Evolutionary conservation across 2,113 vertebrate species (phyloP).

Genomic region (Eidolon helvum): DNA sequence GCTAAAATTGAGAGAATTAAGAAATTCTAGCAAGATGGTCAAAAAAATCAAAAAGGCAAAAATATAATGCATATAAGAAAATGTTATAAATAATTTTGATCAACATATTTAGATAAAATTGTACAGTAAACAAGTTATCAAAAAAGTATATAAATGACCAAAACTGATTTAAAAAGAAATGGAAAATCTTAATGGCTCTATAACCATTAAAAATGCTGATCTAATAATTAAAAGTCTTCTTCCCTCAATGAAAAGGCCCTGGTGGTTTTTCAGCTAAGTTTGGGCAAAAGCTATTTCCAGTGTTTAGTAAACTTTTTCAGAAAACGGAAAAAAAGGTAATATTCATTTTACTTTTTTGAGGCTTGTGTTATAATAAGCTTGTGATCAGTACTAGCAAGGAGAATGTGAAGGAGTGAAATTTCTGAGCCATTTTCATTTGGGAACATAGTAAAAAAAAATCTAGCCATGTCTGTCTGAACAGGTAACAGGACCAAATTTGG

Average conservation of each 20-base stretch:
- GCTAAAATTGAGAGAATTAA: not conserved
- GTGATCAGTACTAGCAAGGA: not conserved
- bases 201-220: constrained; percentile 12
- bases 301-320: not conserved
- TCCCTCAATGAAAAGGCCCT: not conserved
- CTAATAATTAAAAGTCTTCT: not conserved
- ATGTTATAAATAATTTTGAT: not conserved
- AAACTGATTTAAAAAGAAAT: not conserved
- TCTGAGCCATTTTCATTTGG: not conserved
- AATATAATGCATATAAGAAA: not conserved
- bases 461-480: not conserved
- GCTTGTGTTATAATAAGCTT: not conserved
- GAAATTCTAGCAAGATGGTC: not conserved
- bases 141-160: not conserved
- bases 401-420: not conserved
- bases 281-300: not conserved
- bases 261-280: not conserved
- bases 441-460: not conserved
- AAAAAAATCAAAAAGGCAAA: constrained; percentile 18
- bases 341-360: not conserved
- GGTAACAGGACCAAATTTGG: not conserved
- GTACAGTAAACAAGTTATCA: not conserved
- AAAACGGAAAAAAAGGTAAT: not conserved
- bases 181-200: not conserved
- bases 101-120: not conserved